A percentile compares a stretch with the other conserved stretches of the same genome.
Evolutionary conservation across 2,797 vertebrate genomes (phyloP).

Genomic region (Acanthornis magna): DNA sequence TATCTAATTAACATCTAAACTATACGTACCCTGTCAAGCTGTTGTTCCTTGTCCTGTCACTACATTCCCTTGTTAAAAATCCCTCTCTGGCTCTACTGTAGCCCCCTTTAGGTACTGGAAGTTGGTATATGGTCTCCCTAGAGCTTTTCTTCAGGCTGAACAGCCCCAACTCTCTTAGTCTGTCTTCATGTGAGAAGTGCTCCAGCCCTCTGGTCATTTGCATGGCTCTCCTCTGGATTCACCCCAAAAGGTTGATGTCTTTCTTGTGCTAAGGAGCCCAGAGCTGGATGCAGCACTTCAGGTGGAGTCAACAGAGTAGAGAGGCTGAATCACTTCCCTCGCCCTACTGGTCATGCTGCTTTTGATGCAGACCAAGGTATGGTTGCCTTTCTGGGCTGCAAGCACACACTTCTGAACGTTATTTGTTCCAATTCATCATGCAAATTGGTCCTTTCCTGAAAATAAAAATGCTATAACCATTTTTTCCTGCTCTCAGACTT

Average conservation of each 20-base stretch:
- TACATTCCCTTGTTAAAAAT: not conserved
- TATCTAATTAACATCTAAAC: not conserved
- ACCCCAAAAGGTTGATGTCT: not conserved
- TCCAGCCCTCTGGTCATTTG: not conserved
- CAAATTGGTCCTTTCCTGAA: not conserved
- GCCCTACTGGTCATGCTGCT: not conserved
- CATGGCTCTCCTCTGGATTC: not conserved
- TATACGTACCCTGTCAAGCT: not conserved
- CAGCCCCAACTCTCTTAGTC: not conserved
- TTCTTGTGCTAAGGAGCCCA: not conserved
- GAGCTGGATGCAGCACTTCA: not conserved
- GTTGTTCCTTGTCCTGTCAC: not conserved
- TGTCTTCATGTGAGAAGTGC: not conserved
- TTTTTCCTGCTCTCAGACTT: not conserved
- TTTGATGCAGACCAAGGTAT: not conserved
- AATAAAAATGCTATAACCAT: not conserved
- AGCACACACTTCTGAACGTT: not conserved
- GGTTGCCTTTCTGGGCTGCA: not conserved
- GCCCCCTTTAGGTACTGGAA: not conserved
- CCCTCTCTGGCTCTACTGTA: not conserved
- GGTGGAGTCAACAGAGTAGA: not conserved
- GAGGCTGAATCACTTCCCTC: not conserved
- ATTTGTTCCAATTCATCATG: not conserved
- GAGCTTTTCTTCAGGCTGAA: not conserved
- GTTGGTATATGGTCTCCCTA: not conserved